Evolutionary conservation across 1,140 invertebrate species (phyloP).

Genomic region (Drosophila orosa): DNA sequence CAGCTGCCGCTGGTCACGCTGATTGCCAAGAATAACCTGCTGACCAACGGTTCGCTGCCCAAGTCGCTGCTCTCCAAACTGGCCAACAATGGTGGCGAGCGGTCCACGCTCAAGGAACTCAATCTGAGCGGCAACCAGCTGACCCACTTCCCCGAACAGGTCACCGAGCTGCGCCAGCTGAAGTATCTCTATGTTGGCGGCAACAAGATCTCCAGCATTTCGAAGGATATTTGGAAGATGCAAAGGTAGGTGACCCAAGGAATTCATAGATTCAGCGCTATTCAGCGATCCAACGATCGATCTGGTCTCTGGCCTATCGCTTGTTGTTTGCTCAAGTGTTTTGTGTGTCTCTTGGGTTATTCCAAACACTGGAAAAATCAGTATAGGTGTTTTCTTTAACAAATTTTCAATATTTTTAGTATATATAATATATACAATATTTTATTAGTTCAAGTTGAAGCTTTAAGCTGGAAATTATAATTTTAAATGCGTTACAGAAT

Average conservation of each 20-base stretch:
- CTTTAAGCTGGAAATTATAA: neutral
- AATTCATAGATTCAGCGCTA: neutral
- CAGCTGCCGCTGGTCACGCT: conserved; percentile 89
- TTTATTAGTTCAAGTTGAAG: no score
- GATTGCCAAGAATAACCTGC: conserved; percentile 94
- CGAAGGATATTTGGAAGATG: conserved; percentile 92
- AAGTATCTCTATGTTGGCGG: conserved; percentile 95
- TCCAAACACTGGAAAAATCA: neutral
- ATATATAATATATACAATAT: no score
- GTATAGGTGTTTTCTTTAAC: neutral
- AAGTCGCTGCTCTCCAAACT: conserved; percentile 87
- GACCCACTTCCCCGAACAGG: conserved; percentile 92
- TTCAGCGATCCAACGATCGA: neutral
- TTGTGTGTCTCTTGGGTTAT: neutral
- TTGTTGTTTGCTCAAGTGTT: conserved; percentile 6
- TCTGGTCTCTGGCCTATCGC: conserved; percentile 3
- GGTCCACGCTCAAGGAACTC: conserved; percentile 89
- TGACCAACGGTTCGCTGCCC: conserved; percentile 92
- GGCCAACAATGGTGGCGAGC: neutral
- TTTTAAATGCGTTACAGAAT: neutral
- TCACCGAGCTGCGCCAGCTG: conserved; percentile 91
- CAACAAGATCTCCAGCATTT: conserved; percentile 92
- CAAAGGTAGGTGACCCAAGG: conserved; percentile 86
- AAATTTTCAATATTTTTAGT: no score
- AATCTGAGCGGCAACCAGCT: conserved; percentile 97